Evolutionary conservation across 35 echinoderm and acorn worm genomes (phyloP).

Genomic region (Lytechinus variegatus): DNA sequence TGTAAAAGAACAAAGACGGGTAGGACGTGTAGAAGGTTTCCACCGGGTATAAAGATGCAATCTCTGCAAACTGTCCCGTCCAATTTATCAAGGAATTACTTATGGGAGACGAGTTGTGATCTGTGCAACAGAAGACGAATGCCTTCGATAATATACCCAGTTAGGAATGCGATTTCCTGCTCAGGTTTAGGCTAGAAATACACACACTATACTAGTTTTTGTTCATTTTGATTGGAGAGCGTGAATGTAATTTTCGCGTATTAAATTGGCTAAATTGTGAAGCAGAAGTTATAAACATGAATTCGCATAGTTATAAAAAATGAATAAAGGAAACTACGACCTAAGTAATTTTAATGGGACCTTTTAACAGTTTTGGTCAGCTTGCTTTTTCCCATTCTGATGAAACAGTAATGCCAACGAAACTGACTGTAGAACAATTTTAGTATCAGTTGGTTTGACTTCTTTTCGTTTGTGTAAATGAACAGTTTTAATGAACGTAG

Average conservation of each 20-base stretch:
- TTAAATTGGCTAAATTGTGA: background rate
- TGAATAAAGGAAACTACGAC: too few relatives aligned
- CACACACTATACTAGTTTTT: background rate
- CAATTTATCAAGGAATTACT: conserved; percentile 46
- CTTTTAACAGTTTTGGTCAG: too few relatives aligned
- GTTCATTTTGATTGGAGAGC: background rate
- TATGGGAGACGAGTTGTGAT: conserved; percentile 26
- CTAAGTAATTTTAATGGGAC: too few relatives aligned
- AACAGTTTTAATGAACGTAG: too few relatives aligned
- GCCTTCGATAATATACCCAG: background rate
- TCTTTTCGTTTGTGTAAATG: too few relatives aligned
- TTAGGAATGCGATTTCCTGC: conserved; percentile 1
- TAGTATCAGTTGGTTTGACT: too few relatives aligned
- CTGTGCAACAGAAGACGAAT: conserved; percentile 1
- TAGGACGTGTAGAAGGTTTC: background rate
- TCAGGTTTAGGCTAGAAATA: background rate
- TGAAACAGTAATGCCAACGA: too few relatives aligned
- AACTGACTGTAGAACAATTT: too few relatives aligned
- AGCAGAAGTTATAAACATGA: background rate
- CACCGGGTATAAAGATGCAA: conserved; percentile 33
- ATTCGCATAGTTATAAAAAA: too few relatives aligned
- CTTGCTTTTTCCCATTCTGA: too few relatives aligned
- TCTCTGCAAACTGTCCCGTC: conserved; percentile 32
- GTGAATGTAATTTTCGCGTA: background rate
- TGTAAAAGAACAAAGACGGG: background rate